Evolutionary conservation across 2,797 vertebrate genomes (phyloP).

Genomic region (Danio kyathit): DNA sequence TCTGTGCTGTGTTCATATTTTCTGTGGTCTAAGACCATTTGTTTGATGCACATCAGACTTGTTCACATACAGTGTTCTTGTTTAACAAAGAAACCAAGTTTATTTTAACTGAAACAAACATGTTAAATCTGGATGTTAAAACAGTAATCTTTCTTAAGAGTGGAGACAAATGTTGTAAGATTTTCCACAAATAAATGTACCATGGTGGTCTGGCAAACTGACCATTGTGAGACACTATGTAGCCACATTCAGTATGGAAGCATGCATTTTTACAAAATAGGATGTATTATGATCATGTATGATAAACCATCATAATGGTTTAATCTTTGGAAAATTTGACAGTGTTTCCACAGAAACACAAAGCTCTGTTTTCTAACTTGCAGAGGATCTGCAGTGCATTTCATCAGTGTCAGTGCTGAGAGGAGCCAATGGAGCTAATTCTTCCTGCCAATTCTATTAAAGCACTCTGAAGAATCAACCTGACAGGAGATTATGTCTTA

Average conservation of each 20-base stretch:
- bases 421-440: not conserved
- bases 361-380: not conserved
- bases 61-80: too few relatives aligned
- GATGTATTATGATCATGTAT: conserved; percentile 14
- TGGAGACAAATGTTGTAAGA: too few relatives aligned
- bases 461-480: not conserved
- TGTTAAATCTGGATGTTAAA: too few relatives aligned
- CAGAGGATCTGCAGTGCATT: not conserved
- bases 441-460: not conserved
- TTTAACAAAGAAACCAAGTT: too few relatives aligned
- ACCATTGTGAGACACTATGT: not conserved
- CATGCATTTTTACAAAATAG: conserved; percentile 10
- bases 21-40: too few relatives aligned
- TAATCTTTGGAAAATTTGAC: not conserved
- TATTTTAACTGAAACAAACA: too few relatives aligned
- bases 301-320: not conserved
- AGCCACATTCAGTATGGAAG: conserved; percentile 1
- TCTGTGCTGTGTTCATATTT: too few relatives aligned
- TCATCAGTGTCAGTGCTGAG: conserved; percentile 1
- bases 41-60: too few relatives aligned
- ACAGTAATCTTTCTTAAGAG: too few relatives aligned
- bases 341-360: not conserved
- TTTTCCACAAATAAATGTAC: not conserved
- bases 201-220: conserved; percentile 30
- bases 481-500: not conserved